These are phyloP conservation scores for Yponomeuta cagnagella DNA, from an alignment of 2,888 invertebrate genomes.

Conservation along the genomic window DNA sequence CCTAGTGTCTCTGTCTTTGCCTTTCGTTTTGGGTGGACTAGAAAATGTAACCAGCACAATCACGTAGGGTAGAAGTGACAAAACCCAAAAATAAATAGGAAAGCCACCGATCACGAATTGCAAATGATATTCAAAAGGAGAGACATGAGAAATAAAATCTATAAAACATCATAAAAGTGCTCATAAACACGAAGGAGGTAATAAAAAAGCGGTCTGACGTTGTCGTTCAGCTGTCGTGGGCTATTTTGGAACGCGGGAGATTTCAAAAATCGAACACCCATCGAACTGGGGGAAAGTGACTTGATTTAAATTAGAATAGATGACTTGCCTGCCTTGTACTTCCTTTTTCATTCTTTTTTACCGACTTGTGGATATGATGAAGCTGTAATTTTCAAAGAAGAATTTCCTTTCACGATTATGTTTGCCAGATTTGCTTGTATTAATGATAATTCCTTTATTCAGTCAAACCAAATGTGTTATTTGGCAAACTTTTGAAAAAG, in stretches of 20 bases:
- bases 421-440: no score
- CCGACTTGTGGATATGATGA: neutral
- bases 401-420: neutral
- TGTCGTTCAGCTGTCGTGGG: conserved; percentile 72
- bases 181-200: conserved; percentile 72
- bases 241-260: conserved; percentile 63
- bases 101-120: conserved; percentile 47
- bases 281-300: conserved; percentile 57
- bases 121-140: conserved; percentile 58
- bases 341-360: neutral
- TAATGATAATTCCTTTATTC: no score
- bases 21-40: conserved; percentile 15
- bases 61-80: conserved; percentile 24
- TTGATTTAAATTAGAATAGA: conserved; percentile 54
- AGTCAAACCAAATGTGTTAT: no score
- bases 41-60: neutral
- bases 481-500: neutral
- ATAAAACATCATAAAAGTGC: conserved; percentile 71
- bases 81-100: conserved; percentile 50
- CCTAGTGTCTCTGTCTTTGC: conserved; percentile 15
- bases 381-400: neutral
- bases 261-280: conserved; percentile 67
- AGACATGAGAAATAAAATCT: conserved; percentile 63
- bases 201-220: conserved; percentile 68
- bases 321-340: conserved; percentile 4